phyloP scores from a whole-genome alignment of 2,113 vertebrate species.

The Anolis sagrei region DNA sequence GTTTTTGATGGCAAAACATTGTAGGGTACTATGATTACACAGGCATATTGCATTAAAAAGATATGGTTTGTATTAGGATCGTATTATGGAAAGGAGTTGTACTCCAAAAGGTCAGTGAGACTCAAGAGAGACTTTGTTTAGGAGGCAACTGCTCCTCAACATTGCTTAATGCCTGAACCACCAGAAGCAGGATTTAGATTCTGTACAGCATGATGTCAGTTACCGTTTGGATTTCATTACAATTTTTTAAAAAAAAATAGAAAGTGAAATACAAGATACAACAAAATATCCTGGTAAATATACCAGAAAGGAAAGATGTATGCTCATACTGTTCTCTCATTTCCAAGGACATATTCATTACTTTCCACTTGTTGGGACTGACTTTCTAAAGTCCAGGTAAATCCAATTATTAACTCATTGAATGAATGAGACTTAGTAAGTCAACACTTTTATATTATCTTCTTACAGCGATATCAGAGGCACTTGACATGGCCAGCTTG shows the following conservation, averaged over 20 bases:
- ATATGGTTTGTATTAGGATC: not conserved
- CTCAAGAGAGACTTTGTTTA: not conserved
- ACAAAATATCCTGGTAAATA: not conserved
- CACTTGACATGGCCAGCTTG: too few relatives aligned
- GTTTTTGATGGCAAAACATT: not conserved
- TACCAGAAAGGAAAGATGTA: not conserved
- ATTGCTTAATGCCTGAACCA: not conserved
- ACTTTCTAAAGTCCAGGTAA: too few relatives aligned
- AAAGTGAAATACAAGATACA: conserved; percentile 13
- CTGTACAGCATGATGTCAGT: not conserved
- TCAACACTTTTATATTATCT: too few relatives aligned
- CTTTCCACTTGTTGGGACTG: too few relatives aligned
- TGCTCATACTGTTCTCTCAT: not conserved
- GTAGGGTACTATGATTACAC: conserved; percentile 5
- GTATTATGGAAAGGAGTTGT: not conserved
- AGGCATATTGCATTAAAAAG: not conserved
- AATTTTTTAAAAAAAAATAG: not conserved
- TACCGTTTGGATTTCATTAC: conserved; percentile 2
- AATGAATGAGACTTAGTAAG: too few relatives aligned
- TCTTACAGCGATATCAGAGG: too few relatives aligned
- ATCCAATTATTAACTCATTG: too few relatives aligned
- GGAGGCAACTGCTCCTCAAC: not conserved
- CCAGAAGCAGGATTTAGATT: not conserved
- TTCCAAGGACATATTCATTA: too few relatives aligned
- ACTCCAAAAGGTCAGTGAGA: not conserved